phyloP scores from a whole-genome alignment of 2,797 vertebrate genomes.

The Chromis chromis region DNA sequence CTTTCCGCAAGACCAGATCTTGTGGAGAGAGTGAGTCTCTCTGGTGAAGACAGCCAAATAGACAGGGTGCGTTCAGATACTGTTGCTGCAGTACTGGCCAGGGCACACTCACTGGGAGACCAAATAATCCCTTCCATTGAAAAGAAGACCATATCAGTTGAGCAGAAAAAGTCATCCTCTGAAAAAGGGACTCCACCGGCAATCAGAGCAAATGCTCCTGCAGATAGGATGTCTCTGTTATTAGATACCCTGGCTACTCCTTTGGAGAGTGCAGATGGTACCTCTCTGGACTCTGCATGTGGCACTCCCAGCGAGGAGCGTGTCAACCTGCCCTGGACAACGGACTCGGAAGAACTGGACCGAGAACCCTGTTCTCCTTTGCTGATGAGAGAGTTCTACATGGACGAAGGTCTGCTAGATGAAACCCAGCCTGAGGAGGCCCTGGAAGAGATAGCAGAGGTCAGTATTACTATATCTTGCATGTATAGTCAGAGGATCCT shows the following conservation, averaged over 20 bases:
- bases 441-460: conserved; percentile 61
- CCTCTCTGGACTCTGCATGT: conserved; percentile 57
- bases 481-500: background rate
- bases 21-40: conserved; percentile 22
- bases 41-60: conserved; percentile 1
- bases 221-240: conserved; percentile 16
- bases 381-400: conserved; percentile 48
- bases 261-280: conserved; percentile 56
- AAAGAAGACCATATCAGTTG: conserved; percentile 14
- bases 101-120: conserved; percentile 59
- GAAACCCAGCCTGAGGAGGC: conserved; percentile 29
- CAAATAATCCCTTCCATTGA: conserved; percentile 23
- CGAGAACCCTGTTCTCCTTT: conserved; percentile 39
- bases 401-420: conserved; percentile 60
- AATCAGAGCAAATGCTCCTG: conserved; percentile 11
- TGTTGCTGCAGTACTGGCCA: conserved; percentile 27
- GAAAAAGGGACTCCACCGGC: conserved; percentile 56
- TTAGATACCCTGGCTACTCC: conserved; percentile 25
- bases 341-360: conserved; percentile 68
- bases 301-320: conserved; percentile 70
- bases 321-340: conserved; percentile 45
- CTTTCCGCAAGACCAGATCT: conserved; percentile 13
- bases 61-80: background rate
- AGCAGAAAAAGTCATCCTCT: conserved; percentile 23
- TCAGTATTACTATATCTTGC: conserved; percentile 40